Evolutionary conservation across 2,797 vertebrate genomes (phyloP), one percentile per base, ranked within the genome.

Genomic region (Halcyon badia): DNA sequence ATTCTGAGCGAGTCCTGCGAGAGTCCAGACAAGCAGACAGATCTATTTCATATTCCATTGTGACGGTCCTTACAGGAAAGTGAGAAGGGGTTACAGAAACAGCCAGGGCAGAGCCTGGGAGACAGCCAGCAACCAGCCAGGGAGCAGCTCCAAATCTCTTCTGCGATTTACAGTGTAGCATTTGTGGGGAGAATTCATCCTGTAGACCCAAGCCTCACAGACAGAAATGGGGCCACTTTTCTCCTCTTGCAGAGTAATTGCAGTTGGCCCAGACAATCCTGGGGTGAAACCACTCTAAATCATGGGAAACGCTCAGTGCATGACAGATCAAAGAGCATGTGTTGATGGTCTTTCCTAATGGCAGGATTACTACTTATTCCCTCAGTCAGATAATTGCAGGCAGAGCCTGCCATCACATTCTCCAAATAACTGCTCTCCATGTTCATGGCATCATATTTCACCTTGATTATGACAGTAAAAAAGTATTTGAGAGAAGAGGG

Each of bases 251-350:
- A 57, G 26, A 30, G 20, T 56, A 81, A 56, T 42, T 83, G 62
- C 46, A 94, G 44, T 30, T 68, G 77, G 33, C 69, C 70, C 70
- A 84, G 56, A 56, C 3, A 9, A 70, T 80, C 64, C 44, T 24
- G 64, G 51, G n/a, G 33, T 70, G 35, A 87, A 92, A 79, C 26
- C n/a, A 39, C 48, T 51, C 20, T 15, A 35, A 69, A 69, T 49
- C 30, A 8, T 22, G 56, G 58, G 62, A 95, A 41, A 5, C 8
- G 48, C 31, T 52, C 78, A 17, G 15, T 16, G 25, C 14, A 0
- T 24, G 68, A 81, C 81, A 82, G 90, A 90, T 90, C 56, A 89
- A 90, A 95, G 73, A 84, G 35, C 60, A 24, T 6, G 24, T 56
- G 70, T 81, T 70, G 77, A 93, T 77, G 61, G 33, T 49, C 51